A percentile compares a stretch with the other conserved stretches of the same genome.
phyloP scores from a whole-genome alignment of 2,888 invertebrate species.

The Copidosoma aretas region DNA sequence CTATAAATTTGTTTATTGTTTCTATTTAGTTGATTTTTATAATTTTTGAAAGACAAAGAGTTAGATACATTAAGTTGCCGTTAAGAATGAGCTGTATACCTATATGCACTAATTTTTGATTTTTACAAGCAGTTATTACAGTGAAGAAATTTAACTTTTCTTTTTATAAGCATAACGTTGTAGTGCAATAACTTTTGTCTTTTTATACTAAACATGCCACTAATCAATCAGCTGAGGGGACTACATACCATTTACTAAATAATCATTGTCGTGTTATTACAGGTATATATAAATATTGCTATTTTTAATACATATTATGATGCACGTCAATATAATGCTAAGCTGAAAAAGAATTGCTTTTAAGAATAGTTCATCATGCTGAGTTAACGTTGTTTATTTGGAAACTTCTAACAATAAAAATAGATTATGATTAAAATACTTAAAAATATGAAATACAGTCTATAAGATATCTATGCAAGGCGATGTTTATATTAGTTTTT shows the following conservation, averaged over 20 bases:
- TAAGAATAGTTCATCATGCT: no score
- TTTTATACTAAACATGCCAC: conserved; percentile 21
- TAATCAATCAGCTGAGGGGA: conserved; percentile 20
- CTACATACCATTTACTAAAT: conserved; percentile 21
- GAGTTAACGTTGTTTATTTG: conserved; percentile 11
- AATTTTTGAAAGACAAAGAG: no score
- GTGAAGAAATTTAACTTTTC: conserved; percentile 26
- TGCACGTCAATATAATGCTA: conserved; percentile 50
- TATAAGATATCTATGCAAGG: conserved; percentile 2
- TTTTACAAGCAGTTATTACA: conserved; percentile 21
- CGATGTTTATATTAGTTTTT: conserved; percentile 6
- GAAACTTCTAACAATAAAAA: conserved; percentile 12
- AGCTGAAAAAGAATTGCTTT: conserved; percentile 44
- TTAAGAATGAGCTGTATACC: no score
- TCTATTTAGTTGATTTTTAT: no score
- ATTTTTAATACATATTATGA: conserved; percentile 46
- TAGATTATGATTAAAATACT: no score
- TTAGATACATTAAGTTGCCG: no score
- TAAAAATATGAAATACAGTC: no score
- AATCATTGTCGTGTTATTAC: conserved; percentile 17
- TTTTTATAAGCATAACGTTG: conserved; percentile 6
- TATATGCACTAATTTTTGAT: conserved; percentile 15
- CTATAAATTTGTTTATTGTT: no score
- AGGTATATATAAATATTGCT: conserved; percentile 15
- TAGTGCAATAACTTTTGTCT: conserved; percentile 7